A percentile compares a stretch with the other conserved stretches of the same genome.
Conservation (phyloP, 2,113 vertebrate genomes). For the Motacilla tschutschensis region DNA sequence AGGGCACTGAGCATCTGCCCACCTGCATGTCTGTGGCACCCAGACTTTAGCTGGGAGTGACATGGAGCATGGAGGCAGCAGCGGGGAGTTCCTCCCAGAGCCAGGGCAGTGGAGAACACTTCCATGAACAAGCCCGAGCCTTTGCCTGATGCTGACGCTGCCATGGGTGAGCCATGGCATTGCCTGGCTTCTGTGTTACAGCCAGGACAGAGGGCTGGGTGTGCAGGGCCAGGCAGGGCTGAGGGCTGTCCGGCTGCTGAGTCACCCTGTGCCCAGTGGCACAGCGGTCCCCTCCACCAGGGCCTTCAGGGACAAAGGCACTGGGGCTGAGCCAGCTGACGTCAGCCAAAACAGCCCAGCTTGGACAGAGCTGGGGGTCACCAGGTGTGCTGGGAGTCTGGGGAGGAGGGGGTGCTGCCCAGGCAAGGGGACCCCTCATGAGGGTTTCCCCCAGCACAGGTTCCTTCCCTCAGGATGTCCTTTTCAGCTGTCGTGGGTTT, state of each 20-base stretch:
- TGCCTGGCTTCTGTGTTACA: background rate
- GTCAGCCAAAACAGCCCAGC: background rate
- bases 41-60: background rate
- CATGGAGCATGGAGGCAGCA: background rate
- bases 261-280: background rate
- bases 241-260: background rate
- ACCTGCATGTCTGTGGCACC: background rate
- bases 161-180: background rate
- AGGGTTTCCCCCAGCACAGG: background rate
- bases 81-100: background rate
- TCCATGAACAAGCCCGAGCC: background rate
- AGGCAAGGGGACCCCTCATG: fast-evolving
- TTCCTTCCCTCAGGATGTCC: fast-evolving
- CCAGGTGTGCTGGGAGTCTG: background rate
- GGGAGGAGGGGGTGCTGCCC: background rate
- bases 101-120: background rate
- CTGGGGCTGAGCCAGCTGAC: constrained; percentile 5
- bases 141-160: background rate
- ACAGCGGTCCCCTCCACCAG: background rate
- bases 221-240: background rate
- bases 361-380: background rate
- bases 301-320: background rate
- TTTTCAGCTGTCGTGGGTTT: background rate
- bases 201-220: background rate
- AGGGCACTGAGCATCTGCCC: background rate